Evolutionary conservation across 2,888 invertebrate species (phyloP).

Genomic region (Cantharis nigra): DNA sequence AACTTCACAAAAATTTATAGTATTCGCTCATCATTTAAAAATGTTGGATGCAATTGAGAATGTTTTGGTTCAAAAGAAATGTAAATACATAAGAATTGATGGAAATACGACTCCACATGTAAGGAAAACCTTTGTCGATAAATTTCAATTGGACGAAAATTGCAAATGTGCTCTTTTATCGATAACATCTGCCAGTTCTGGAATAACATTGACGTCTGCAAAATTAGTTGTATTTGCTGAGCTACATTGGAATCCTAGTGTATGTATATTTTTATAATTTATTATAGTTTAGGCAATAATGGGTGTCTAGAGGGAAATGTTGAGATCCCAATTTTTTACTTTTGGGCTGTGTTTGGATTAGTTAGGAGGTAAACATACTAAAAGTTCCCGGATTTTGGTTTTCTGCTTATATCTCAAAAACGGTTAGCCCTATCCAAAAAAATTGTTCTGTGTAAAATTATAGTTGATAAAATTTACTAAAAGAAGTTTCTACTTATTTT

Average conservation of each 20-base stretch:
- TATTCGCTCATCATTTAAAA: constrained; percentile 89
- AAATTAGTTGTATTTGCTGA: constrained; percentile 91
- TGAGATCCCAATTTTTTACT: too few relatives aligned
- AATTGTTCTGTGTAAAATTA: too few relatives aligned
- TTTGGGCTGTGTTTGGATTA: too few relatives aligned
- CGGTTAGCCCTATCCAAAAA: too few relatives aligned
- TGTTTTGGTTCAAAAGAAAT: constrained; percentile 63
- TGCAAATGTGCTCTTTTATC: constrained; percentile 83
- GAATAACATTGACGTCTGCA: constrained; percentile 92
- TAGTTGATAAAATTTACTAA: too few relatives aligned
- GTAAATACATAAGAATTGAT: constrained; percentile 83
- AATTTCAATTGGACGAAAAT: constrained; percentile 73
- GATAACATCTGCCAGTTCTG: constrained; percentile 88
- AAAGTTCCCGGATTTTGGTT: too few relatives aligned
- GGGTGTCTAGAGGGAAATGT: too few relatives aligned
- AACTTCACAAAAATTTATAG: constrained; percentile 75
- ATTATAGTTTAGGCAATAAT: too few relatives aligned
- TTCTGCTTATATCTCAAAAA: too few relatives aligned
- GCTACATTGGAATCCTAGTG: constrained; percentile 97
- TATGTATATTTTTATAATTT: constrained; percentile 51
- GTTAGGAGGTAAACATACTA: too few relatives aligned
- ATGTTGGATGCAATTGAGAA: constrained; percentile 80
- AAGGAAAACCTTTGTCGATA: constrained; percentile 73
- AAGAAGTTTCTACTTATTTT: too few relatives aligned
- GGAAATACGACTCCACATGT: constrained; percentile 76